Conservation (phyloP, 2,113 vertebrate genomes). For the Cyprinodon brontotheroides region DNA sequence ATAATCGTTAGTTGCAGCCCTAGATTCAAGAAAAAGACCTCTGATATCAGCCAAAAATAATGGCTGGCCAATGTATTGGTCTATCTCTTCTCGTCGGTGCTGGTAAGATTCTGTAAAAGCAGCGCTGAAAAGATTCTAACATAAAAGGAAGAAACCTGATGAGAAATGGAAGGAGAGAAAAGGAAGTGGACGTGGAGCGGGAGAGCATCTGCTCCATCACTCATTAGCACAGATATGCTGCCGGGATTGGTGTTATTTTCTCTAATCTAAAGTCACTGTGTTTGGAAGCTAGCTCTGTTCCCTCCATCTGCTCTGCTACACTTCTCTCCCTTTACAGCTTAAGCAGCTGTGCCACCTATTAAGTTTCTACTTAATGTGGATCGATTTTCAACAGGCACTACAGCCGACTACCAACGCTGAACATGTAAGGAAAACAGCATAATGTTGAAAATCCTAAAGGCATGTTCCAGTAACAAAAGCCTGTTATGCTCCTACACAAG, state of each 20-base stretch:
- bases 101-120: background rate
- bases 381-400: background rate
- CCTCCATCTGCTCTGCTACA: constrained; percentile 51
- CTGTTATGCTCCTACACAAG: background rate
- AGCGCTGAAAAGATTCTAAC: background rate
- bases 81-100: background rate
- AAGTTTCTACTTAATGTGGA: constrained; percentile 20
- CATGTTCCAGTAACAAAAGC: background rate
- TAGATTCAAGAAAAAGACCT: too few species aligned
- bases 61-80: too few species aligned
- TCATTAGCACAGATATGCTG: constrained; percentile 56
- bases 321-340: constrained; percentile 32
- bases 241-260: constrained; percentile 51
- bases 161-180: constrained; percentile 19
- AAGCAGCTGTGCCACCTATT: background rate
- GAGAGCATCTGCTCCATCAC: constrained; percentile 57
- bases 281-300: constrained; percentile 41
- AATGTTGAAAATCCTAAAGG: background rate
- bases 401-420: background rate
- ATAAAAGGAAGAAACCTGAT: constrained; percentile 8
- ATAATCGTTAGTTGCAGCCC: too few species aligned
- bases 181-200: background rate
- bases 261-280: constrained; percentile 41
- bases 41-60: too few species aligned
- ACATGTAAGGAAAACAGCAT: background rate